Conservation (phyloP, 1,140 invertebrate species). For the Bombus sibiricus region DNA sequence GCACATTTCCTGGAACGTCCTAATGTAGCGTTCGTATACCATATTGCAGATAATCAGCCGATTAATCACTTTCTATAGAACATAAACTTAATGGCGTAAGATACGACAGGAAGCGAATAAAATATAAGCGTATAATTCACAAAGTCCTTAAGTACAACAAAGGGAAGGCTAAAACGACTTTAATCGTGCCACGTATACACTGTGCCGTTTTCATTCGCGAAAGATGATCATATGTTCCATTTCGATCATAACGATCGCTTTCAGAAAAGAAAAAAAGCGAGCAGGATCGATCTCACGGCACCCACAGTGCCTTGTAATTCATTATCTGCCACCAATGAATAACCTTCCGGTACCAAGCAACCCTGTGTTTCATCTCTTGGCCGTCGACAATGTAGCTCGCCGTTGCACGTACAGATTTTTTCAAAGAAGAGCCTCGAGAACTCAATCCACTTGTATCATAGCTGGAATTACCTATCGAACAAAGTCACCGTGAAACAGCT, state of each 20-base stretch:
- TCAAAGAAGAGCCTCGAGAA: neutral
- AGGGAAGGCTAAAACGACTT: neutral
- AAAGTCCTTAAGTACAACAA: neutral
- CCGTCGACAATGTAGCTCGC: conserved; percentile 1
- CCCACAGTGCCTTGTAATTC: conserved; percentile 58
- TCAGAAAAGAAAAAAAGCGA: conserved; percentile 45
- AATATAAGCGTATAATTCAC: neutral
- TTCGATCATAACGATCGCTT: conserved; percentile 60
- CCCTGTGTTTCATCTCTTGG: neutral
- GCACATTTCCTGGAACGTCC: neutral
- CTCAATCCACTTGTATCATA: neutral
- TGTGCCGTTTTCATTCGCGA: conserved; percentile 20
- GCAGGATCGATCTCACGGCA: conserved; percentile 46
- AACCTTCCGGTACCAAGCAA: conserved; percentile 8
- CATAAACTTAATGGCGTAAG: neutral
- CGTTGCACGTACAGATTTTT: neutral
- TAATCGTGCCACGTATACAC: neutral
- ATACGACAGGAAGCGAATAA: neutral
- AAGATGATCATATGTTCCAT: conserved; percentile 56
- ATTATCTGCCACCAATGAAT: conserved; percentile 55
- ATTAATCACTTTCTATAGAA: neutral
- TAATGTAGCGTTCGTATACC: neutral
- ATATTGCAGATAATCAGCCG: neutral
- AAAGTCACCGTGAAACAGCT: conserved; percentile 41
- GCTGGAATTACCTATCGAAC: neutral